These are phyloP conservation scores for Vanessa atalanta DNA, from an alignment of 1,140 invertebrate species.

Conservation along the genomic window DNA sequence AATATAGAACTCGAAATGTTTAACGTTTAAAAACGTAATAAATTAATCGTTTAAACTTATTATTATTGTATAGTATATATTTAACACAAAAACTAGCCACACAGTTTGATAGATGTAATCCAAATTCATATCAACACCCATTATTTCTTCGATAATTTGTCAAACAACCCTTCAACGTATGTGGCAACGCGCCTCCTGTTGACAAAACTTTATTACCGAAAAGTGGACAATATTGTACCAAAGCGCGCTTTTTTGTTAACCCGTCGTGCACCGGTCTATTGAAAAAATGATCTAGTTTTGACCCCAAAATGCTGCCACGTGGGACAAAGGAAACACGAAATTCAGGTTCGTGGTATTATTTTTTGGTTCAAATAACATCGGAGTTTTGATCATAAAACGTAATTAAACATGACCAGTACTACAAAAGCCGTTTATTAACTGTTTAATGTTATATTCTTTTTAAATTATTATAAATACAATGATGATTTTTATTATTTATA, in stretches of 20 bases:
- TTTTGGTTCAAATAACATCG: slow-evolving; percentile 27
- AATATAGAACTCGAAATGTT: too few relatives aligned
- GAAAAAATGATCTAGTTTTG: slow-evolving; percentile 72
- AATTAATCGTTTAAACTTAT: not conserved
- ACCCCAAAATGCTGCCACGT: slow-evolving; percentile 56
- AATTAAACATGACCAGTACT: slow-evolving; percentile 22
- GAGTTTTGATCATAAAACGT: slow-evolving; percentile 14
- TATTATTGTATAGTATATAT: not conserved
- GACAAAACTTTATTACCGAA: slow-evolving; percentile 80
- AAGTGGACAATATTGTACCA: slow-evolving; percentile 75
- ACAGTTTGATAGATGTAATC: slow-evolving; percentile 59
- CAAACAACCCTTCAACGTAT: slow-evolving; percentile 61
- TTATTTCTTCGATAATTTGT: slow-evolving; percentile 73
- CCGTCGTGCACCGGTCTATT: slow-evolving; percentile 56
- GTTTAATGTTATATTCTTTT: not conserved
- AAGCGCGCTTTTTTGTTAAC: slow-evolving; percentile 66
- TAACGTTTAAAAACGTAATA: not conserved
- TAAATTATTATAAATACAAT: not conserved
- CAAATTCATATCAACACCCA: slow-evolving; percentile 64
- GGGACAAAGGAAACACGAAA: slow-evolving; percentile 66
- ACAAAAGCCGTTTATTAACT: slow-evolving; percentile 2
- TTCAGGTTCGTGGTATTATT: slow-evolving; percentile 57
- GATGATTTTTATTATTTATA: not conserved
- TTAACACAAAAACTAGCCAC: slow-evolving; percentile 18
- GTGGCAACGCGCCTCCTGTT: slow-evolving; percentile 68